These are phyloP conservation scores for Bombyx mori DNA, from an alignment of 1,140 invertebrate genomes.

Conservation along the genomic window DNA sequence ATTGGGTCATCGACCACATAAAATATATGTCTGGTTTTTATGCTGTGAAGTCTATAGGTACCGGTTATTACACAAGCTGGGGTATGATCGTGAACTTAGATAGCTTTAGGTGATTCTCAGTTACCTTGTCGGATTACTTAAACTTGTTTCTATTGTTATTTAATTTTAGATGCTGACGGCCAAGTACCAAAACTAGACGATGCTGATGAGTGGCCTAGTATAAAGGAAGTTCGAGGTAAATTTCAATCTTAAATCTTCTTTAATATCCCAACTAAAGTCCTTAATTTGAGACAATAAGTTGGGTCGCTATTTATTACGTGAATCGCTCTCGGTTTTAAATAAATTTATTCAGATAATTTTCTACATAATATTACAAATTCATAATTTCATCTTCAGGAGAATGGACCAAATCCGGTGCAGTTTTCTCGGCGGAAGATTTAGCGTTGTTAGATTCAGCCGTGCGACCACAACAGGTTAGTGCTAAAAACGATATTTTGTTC, in stretches of 20 bases:
- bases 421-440: slow-evolving; percentile 59
- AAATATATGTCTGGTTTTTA: too few species aligned
- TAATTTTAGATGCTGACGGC: slow-evolving; percentile 39
- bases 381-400: slow-evolving; percentile 30
- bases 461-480: slow-evolving; percentile 40
- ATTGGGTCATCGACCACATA: too few species aligned
- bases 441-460: slow-evolving; percentile 51
- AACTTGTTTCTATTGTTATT: too few species aligned
- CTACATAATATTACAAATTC: not conserved
- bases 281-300: not conserved
- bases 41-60: too few species aligned
- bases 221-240: slow-evolving; percentile 56
- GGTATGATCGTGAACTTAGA: too few species aligned
- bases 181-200: slow-evolving; percentile 37
- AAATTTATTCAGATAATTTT: not conserved
- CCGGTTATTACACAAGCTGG: too few species aligned
- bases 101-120: too few species aligned
- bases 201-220: slow-evolving; percentile 54
- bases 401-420: slow-evolving; percentile 49
- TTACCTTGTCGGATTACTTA: too few species aligned
- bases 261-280: not conserved
- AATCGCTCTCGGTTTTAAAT: not conserved
- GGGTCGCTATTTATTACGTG: not conserved
- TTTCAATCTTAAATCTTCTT: not conserved
- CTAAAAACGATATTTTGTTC: not conserved